A percentile compares a stretch with the other conserved stretches of the same genome.
Evolutionary conservation across 2,797 vertebrate species (phyloP).

Genomic region (Borostomias antarcticus): DNA sequence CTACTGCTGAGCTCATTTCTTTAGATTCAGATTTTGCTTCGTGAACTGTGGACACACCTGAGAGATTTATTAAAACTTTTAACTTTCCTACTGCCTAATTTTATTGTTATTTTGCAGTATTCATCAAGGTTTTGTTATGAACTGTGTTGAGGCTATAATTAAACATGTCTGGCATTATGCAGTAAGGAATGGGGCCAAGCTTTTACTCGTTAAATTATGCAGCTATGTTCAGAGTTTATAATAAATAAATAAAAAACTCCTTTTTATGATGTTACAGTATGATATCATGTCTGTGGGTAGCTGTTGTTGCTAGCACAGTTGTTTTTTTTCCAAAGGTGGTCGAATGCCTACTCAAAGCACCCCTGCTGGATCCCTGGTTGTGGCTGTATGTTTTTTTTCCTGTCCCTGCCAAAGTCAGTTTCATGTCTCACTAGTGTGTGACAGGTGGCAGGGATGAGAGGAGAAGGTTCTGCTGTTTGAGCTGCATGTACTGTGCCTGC

Average conservation of each 20-base stretch:
- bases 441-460: constrained; percentile 31
- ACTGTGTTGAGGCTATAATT: neutral
- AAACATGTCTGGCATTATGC: neutral
- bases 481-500: constrained; percentile 22
- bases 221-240: too few relatives aligned
- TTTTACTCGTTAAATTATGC: too few relatives aligned
- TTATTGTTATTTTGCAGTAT: neutral
- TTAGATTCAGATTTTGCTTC: too few relatives aligned
- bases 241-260: too few relatives aligned
- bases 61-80: neutral
- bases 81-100: neutral
- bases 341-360: constrained; percentile 3
- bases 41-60: neutral
- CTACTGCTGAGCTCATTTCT: too few relatives aligned
- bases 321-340: neutral
- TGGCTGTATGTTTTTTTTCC: constrained; percentile 13
- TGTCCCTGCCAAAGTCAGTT: constrained; percentile 14
- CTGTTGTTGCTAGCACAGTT: neutral
- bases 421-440: constrained; percentile 16
- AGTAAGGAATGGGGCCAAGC: neutral
- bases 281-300: too few relatives aligned
- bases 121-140: neutral
- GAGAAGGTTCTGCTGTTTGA: constrained; percentile 12
- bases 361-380: neutral
- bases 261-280: too few relatives aligned